phyloP scores from a whole-genome alignment of 2,113 vertebrate genomes.

The Syngnathus scovelli region DNA sequence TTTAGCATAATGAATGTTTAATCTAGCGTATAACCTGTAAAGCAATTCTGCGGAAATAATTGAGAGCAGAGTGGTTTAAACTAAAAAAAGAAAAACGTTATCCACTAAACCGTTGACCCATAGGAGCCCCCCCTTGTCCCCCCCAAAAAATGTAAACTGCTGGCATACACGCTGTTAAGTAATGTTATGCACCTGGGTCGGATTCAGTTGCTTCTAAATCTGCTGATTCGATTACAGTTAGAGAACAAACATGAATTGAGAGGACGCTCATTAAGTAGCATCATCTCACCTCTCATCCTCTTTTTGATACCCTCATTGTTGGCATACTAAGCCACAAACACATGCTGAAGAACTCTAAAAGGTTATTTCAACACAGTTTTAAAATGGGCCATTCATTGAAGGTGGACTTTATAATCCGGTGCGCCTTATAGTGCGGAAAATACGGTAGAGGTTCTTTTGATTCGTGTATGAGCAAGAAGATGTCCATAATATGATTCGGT shows the following conservation, averaged over 20 bases:
- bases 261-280: constrained; percentile 14
- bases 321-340: neutral
- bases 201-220: constrained; percentile 61
- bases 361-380: neutral
- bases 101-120: constrained; percentile 76
- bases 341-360: neutral
- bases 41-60: constrained; percentile 86
- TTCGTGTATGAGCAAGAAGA: too few relatives aligned
- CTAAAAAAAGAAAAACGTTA: constrained; percentile 20
- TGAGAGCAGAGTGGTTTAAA: constrained; percentile 81
- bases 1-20: constrained; percentile 90
- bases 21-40: constrained; percentile 77
- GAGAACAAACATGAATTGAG: constrained; percentile 24
- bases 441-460: too few relatives aligned
- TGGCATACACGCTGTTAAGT: constrained; percentile 69
- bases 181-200: constrained; percentile 65
- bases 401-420: too few relatives aligned
- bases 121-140: constrained; percentile 48
- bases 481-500: too few relatives aligned
- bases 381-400: too few relatives aligned
- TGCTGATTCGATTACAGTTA: constrained; percentile 54
- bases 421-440: too few relatives aligned
- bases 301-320: constrained; percentile 2
- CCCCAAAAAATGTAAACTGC: constrained; percentile 72
- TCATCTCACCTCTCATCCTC: constrained; percentile 3